Evolutionary conservation across 2,113 vertebrate genomes (phyloP), one percentile per base, ranked within the genome.

Genomic region (Myotis davidii): DNA sequence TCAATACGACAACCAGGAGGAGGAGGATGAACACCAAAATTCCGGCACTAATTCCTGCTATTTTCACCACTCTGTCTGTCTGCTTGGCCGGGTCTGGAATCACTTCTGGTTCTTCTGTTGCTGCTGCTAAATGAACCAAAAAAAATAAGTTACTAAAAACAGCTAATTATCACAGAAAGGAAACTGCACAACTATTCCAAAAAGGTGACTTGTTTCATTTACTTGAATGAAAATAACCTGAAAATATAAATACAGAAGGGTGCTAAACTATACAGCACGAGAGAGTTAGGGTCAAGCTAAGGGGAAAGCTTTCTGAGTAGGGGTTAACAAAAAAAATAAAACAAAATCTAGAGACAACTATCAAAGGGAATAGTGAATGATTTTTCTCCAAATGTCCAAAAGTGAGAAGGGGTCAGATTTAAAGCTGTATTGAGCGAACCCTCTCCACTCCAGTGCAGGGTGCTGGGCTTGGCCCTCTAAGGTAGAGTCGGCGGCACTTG

Each of bases 41-140:
- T 8, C 99, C 99, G 8, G 99, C 99, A 96, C 99, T 99, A 96
- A 99, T 99, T 89, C 99, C 99, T 11, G 99, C 99, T 50, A 99
- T 99, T 98, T 99, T 99, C 98, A 99, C 99, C 95, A 99, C 99
- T 34, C 99, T 98, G 94, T 99, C 99, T 9, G 99, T 99, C 98
- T 99, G 99, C 94, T 99, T 99, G 29, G 99, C 99, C 0, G 99
- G 99, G 95, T 99, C 99, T 0, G 99, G 99, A 95, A 99, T 99
- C 96, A 99, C 99, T 95, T 99, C 99, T 59, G 99, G 99, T 97
- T 99, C 99, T 98, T 99, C 99, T 74, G 99, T 99, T 95, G 99
- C 99, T 98, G 99, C 99, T 99, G 97, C 90, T 98, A 98, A 98
- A 98, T 1, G 50, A 98, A 91, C 94, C 0, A 91, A 88, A 97